Evolutionary conservation across 2,888 invertebrate genomes (phyloP), one percentile per base, ranked within the genome.

Genomic region (Ormyrus pomaceus): DNA sequence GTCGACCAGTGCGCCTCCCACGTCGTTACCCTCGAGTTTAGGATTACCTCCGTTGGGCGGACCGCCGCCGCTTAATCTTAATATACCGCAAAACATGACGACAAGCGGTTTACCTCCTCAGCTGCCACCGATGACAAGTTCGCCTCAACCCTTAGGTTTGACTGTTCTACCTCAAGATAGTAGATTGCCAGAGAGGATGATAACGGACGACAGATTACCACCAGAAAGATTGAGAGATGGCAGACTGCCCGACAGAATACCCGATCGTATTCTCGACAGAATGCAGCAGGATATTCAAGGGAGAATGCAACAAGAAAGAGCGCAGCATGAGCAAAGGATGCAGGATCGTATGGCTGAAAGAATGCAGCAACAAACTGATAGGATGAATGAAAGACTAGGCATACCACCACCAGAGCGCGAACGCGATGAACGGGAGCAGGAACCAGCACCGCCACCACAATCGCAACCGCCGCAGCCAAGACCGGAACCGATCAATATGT

Each of bases 41-140:
- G 68, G 77, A 6, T 10, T 82, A n/a, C 76, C 80, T 0, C 71
- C 70, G 1, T 19, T 79, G 2, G 45, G 53, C 11, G 78, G 72
- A 19, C 83, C 82, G 6, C 87, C 90, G 13, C 87, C 90, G 8
- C 83, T 91, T 53, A 91, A 90, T 80, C 83, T 90, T 7, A 90
- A 89, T 69, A 88, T 91, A n/a, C 88, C 90, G 0, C 91, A 90
- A 66, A 90, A 86, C 69, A 84, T 90, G 77, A 83, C 89, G 2
- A 85, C 89, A 4, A 87, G 87, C 53, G 87, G 76, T 5, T 19
- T 82, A 51, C 73, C 75, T 6, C 64, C 77, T 0, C 82, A 75
- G 9, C 10, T 90, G 79, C 82, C 87, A 13, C 87, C 89, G 74
- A 87, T 90, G 74, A 85, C 90, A 13, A 87, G 89, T 0, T 85